A percentile compares a stretch with the other conserved stretches of the same genome.
phyloP scores from a whole-genome alignment of 1,140 invertebrate genomes.

The Calliphora vicina region DNA sequence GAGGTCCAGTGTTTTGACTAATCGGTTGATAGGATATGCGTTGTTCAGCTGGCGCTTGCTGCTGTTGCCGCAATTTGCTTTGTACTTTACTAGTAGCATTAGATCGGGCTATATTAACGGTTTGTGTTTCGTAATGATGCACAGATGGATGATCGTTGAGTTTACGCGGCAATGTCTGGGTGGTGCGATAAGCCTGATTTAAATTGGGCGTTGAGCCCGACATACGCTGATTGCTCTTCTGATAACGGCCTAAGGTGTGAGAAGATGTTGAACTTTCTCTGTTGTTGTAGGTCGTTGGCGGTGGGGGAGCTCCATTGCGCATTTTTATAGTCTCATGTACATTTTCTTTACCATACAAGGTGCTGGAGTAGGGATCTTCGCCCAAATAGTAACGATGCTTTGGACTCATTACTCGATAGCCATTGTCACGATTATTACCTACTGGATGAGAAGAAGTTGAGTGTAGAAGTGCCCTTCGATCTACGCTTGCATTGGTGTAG shows the following conservation, averaged over 20 bases:
- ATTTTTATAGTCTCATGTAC: not conserved
- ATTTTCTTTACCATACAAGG: slow-evolving; percentile 78
- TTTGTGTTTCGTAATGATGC: slow-evolving; percentile 47
- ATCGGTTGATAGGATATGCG: slow-evolving; percentile 76
- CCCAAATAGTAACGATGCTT: slow-evolving; percentile 81
- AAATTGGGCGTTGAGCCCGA: slow-evolving; percentile 58
- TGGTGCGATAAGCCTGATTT: slow-evolving; percentile 70
- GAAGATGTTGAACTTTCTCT: slow-evolving; percentile 29
- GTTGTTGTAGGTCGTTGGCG: not conserved
- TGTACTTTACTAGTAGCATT: slow-evolving; percentile 28
- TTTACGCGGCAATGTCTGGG: slow-evolving; percentile 81
- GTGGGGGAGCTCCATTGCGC: slow-evolving; percentile 20
- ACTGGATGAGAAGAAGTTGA: slow-evolving; percentile 47
- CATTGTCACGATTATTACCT: slow-evolving; percentile 37
- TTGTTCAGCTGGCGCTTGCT: slow-evolving; percentile 70
- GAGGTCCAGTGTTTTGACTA: slow-evolving; percentile 66
- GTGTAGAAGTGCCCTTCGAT: slow-evolving; percentile 38
- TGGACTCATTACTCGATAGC: slow-evolving; percentile 64
- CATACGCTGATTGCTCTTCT: slow-evolving; percentile 75
- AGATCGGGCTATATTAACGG: not conserved
- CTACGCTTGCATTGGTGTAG: slow-evolving; percentile 21
- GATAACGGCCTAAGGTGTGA: slow-evolving; percentile 78
- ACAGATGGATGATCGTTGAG: slow-evolving; percentile 66
- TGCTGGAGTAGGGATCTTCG: slow-evolving; percentile 82
- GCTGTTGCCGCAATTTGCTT: slow-evolving; percentile 35